Evolutionary conservation across 2,888 invertebrate species (phyloP).

Genomic region (Cryptosula pallasiana): DNA sequence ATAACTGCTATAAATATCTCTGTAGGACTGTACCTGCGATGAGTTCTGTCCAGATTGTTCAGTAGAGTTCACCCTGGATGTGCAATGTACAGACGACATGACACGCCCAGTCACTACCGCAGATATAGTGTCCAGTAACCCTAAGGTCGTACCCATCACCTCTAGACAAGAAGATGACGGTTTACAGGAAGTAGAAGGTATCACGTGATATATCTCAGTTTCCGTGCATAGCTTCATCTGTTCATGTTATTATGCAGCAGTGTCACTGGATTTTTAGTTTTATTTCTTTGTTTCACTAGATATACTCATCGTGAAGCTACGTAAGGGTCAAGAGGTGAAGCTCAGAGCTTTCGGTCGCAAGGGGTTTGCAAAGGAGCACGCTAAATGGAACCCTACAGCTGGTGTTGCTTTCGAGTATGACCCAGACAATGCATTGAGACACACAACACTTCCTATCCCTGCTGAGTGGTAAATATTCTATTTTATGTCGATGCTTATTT

Average conservation of each 20-base stretch:
- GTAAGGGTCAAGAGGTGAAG: constrained; percentile 85
- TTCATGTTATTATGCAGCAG: too few relatives aligned
- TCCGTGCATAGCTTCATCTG: too few relatives aligned
- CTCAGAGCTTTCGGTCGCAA: constrained; percentile 94
- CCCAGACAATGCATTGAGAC: constrained; percentile 93
- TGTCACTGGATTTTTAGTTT: too few relatives aligned
- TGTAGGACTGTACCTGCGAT: constrained; percentile 86
- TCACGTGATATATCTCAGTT: too few relatives aligned
- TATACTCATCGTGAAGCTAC: constrained; percentile 67
- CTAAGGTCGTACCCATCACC: constrained; percentile 75
- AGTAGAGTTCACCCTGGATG: constrained; percentile 94
- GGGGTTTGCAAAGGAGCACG: constrained; percentile 94
- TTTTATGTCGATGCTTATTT: too few relatives aligned
- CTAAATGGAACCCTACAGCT: constrained; percentile 99
- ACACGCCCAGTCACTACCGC: constrained; percentile 94
- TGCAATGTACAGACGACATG: constrained; percentile 87
- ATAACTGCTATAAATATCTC: too few relatives aligned
- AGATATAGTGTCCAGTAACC: constrained; percentile 80
- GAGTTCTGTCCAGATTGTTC: constrained; percentile 97
- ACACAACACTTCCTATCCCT: constrained; percentile 90
- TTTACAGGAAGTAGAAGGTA: constrained; percentile 24
- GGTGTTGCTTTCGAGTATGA: constrained; percentile 99
- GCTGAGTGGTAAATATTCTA: constrained; percentile 74
- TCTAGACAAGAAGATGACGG: constrained; percentile 27
- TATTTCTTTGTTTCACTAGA: too few relatives aligned